A percentile compares a stretch with the other conserved stretches of the same genome.
These are phyloP conservation scores for Patagioenas fasciata DNA, from an alignment of 2,113 vertebrate genomes.

Conservation along the genomic window DNA sequence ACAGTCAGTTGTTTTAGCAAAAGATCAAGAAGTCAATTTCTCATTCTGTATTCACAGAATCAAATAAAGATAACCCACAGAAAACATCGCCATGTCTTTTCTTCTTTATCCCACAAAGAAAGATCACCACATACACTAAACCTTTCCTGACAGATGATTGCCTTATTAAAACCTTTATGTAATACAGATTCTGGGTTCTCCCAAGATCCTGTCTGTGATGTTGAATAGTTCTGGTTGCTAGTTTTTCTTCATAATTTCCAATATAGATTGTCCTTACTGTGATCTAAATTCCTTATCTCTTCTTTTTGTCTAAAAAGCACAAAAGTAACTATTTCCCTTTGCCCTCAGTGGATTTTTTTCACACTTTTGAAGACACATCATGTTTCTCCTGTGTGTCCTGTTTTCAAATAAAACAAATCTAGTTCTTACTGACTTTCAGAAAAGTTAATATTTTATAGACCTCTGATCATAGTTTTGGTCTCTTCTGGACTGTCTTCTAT, in stretches of 20 bases:
- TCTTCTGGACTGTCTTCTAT: not conserved
- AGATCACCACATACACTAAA: not conserved
- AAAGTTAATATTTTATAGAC: not conserved
- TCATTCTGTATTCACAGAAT: not conserved
- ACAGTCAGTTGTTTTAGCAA: not conserved
- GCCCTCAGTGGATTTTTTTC: not conserved
- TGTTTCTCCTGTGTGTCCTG: not conserved
- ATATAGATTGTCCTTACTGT: not conserved
- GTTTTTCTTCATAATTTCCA: not conserved
- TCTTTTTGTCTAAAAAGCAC: not conserved
- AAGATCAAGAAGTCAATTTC: not conserved
- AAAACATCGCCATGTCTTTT: not conserved
- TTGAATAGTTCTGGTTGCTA: not conserved
- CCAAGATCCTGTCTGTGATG: not conserved
- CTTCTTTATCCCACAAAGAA: not conserved
- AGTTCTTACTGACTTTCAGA: not conserved
- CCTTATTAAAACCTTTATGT: not conserved
- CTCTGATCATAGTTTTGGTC: not conserved
- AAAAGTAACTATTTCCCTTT: not conserved
- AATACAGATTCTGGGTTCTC: not conserved
- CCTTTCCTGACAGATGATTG: not conserved
- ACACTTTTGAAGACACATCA: not conserved
- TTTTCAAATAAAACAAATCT: not conserved
- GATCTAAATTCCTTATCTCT: not conserved
- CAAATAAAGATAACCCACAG: not conserved